Evolutionary conservation across 2,113 vertebrate species (phyloP).

Genomic region (Salvelinus fontinalis): DNA sequence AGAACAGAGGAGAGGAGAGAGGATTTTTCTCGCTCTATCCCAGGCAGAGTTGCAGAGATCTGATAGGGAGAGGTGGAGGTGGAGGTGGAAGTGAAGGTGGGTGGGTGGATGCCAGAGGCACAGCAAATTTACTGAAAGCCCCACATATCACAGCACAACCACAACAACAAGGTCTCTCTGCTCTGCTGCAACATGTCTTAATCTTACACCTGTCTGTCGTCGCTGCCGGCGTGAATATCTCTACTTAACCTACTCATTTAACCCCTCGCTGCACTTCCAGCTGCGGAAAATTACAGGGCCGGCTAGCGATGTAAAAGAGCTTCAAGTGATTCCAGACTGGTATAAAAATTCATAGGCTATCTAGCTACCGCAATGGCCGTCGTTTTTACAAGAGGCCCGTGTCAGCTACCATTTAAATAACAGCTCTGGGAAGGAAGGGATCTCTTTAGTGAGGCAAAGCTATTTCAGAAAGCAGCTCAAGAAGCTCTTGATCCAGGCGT

Average conservation of each 20-base stretch:
- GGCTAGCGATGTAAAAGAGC: conserved; percentile 9
- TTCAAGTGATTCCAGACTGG: not conserved
- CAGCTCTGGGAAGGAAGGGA: not conserved
- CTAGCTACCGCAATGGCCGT: not conserved
- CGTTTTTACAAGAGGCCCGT: not conserved
- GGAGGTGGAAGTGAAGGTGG: not conserved
- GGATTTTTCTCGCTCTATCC: not conserved
- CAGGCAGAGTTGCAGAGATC: not conserved
- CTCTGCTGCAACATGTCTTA: conserved; percentile 14
- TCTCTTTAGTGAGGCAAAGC: not conserved
- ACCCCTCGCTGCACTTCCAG: conserved; percentile 21
- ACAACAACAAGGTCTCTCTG: not conserved
- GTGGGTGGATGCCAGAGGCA: not conserved
- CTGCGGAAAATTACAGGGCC: conserved; percentile 10
- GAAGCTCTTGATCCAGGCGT: conserved; percentile 10
- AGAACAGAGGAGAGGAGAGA: conserved; percentile 20
- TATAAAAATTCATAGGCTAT: not conserved
- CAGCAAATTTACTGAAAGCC: not conserved
- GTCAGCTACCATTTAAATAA: conserved; percentile 2
- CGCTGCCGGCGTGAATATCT: conserved; percentile 28
- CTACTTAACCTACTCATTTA: conserved; percentile 36
- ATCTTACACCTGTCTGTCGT: conserved; percentile 28
- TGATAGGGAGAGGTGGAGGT: not conserved
- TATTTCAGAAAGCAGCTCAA: not conserved
- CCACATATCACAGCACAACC: not conserved